Conservation (phyloP, 2,797 vertebrate genomes). For the Tapirus indicus region DNA sequence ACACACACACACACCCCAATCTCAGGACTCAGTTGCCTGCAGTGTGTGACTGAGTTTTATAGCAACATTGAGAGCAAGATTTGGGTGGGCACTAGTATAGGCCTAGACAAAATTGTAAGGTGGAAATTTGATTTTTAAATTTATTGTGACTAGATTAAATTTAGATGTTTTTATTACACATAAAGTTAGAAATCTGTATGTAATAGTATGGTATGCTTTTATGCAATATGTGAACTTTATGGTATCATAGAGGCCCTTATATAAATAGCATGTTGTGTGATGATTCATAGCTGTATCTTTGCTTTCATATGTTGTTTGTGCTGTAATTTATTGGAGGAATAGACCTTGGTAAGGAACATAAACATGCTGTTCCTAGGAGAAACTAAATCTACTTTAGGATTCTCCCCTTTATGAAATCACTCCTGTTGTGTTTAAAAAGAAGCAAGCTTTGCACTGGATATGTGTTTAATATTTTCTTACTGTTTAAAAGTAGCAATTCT, state of each 20-base stretch:
- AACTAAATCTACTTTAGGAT: background rate
- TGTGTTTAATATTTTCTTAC: background rate
- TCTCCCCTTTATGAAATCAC: background rate
- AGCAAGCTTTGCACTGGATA: background rate
- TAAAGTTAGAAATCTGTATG: background rate
- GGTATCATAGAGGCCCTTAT: background rate
- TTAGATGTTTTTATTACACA: background rate
- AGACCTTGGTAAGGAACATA: background rate
- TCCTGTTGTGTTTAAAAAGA: background rate
- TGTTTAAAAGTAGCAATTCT: background rate
- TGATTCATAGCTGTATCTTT: background rate
- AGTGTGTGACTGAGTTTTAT: background rate
- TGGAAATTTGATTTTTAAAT: conserved; percentile 34
- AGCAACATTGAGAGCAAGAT: background rate
- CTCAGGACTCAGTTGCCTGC: background rate
- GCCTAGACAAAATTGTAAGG: background rate
- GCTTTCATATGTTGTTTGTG: background rate
- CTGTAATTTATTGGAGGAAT: background rate
- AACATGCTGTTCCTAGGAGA: background rate
- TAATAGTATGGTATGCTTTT: background rate
- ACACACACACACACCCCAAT: background rate
- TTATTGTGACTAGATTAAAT: background rate
- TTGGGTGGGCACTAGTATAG: background rate
- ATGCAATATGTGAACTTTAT: background rate
- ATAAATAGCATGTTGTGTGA: background rate